Evolutionary conservation across 2,113 vertebrate species (phyloP), one percentile per base, ranked within the genome.

Genomic region (Elephantulus edwardii): DNA sequence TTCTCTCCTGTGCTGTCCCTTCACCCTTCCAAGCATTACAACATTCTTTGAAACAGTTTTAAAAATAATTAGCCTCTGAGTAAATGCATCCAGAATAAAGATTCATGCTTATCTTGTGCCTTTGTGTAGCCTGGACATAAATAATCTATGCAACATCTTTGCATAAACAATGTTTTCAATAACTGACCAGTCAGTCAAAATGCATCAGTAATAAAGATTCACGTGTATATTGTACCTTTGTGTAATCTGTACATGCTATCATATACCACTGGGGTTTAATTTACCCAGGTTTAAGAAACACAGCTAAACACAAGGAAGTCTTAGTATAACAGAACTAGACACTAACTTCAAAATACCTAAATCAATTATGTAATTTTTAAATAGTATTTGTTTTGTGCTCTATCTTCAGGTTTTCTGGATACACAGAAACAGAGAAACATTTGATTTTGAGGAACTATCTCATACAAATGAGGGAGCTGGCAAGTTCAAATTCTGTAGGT

Each of bases 91-190:
- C 48, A 50, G 48, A 16, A 50, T 50, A 50, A 16, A 50, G 48
- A 50, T 50, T 16, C 48, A 50, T 50, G 48, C 48, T 50, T 8
- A 50, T 50, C 52, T 19, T 11, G 16, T 54, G 52, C 52, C 5
- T 58, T 58, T 62, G 24, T 28, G 5, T 6, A 86, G 16, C 33
- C 56, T 56, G 4, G 54, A 81, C 42, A 30, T 58, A n/a, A n/a
- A n/a, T 35, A 58, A 26, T 30, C 28, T 42, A 3, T 11, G 8
- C 17, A 48, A 75, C 14, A 24, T 79, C 70, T 46, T 86, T 62
- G 71, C 19, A 70, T 56, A 42, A 75, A 85, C 6, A 70, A 33
- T 40, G 24, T 79, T 89, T 95, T 80, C 86, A 91, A 64, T 88
- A 77, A 68, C 4, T 54, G 42, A 46, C 14, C 30, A 56, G 40